These are phyloP conservation scores for Orestias chungarensis DNA, from an alignment of 2,797 vertebrate genomes.

Conservation along the genomic window DNA sequence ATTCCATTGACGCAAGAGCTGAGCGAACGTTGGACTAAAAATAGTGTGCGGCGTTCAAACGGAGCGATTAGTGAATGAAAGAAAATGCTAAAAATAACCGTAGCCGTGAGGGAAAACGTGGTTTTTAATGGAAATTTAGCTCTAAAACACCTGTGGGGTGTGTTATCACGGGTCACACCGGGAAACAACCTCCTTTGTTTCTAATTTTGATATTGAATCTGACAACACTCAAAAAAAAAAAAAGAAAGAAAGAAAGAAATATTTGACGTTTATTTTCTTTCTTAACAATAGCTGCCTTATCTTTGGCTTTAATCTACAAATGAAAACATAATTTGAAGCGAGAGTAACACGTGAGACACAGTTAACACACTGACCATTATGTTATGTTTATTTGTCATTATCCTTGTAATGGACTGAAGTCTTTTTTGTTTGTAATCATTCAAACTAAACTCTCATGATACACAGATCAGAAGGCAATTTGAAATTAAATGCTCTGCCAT, in stretches of 20 bases:
- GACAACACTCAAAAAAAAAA: background rate
- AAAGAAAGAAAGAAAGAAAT: too few species aligned
- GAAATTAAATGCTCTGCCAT: background rate
- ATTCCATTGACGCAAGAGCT: conserved; percentile 96
- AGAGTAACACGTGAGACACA: background rate
- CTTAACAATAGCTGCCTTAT: too few species aligned
- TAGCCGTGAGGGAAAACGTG: conserved; percentile 43
- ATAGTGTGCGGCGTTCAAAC: conserved; percentile 77
- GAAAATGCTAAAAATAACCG: conserved; percentile 73
- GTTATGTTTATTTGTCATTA: background rate
- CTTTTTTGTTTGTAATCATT: background rate
- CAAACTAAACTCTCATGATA: background rate
- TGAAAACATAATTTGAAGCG: background rate
- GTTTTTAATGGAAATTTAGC: conserved; percentile 55
- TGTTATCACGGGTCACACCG: background rate
- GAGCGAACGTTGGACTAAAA: conserved; percentile 86
- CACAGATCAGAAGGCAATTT: background rate
- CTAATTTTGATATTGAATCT: background rate
- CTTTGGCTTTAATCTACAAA: background rate
- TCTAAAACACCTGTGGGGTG: background rate
- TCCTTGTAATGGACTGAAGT: too few species aligned
- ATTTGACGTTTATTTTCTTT: background rate
- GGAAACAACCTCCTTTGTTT: conserved; percentile 43
- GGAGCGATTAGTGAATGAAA: conserved; percentile 72
- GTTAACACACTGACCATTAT: background rate